Percentiles rank a stretch among this genome's conserved stretches.
Evolutionary conservation across 1,140 invertebrate species (phyloP).

Genomic region (Eueides isabella): DNA sequence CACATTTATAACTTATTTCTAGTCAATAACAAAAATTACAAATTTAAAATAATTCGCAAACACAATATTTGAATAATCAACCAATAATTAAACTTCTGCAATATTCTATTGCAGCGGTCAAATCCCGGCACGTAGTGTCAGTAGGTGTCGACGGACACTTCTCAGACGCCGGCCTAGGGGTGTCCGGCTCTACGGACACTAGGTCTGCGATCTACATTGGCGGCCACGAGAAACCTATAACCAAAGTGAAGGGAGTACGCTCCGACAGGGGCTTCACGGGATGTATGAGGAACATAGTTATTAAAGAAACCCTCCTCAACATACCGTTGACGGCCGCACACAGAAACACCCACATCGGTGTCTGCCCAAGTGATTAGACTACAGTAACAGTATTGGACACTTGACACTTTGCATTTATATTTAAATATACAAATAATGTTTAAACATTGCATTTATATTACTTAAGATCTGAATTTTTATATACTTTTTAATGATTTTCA

Average conservation of each 20-base stretch:
- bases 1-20: too few species aligned
- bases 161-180: conserved; percentile 86
- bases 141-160: conserved; percentile 91
- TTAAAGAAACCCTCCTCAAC: conserved; percentile 84
- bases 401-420: background rate
- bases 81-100: background rate
- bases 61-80: background rate
- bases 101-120: conserved; percentile 86
- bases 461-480: background rate
- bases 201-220: conserved; percentile 94
- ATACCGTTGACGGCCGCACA: conserved; percentile 84
- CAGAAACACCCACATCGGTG: conserved; percentile 87
- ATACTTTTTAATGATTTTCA: background rate
- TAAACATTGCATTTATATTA: background rate
- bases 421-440: background rate
- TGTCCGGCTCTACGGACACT: conserved; percentile 88
- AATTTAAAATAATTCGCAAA: too few species aligned
- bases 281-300: conserved; percentile 89
- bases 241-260: conserved; percentile 81
- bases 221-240: conserved; percentile 85
- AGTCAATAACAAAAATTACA: too few species aligned
- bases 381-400: conserved; percentile 10
- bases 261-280: conserved; percentile 90
- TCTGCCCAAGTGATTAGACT: conserved; percentile 87
- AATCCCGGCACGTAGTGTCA: conserved; percentile 92